These are phyloP conservation scores for Phytoseiulus persimilis DNA, from an alignment of 2,888 invertebrate species.

Conservation along the genomic window DNA sequence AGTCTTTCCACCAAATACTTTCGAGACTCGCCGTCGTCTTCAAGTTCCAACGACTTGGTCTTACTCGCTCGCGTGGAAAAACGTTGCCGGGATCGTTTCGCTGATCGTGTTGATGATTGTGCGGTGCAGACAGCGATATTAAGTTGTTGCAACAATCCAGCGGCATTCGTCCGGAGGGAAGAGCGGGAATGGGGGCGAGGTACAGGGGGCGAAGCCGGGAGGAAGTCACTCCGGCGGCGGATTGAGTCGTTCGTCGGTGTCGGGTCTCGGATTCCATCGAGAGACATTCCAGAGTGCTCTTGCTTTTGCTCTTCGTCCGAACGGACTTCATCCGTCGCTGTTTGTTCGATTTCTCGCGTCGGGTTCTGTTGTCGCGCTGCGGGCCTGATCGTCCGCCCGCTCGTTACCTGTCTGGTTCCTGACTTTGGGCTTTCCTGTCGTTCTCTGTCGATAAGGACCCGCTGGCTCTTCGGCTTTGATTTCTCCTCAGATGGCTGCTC, in stretches of 20 bases:
- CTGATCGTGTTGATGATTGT: not conserved
- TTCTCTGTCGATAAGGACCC: not conserved
- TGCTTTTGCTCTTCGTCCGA: not conserved
- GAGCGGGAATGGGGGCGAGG: not conserved
- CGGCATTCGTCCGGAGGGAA: not conserved
- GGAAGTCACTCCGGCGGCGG: too few species aligned
- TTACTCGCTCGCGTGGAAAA: not conserved
- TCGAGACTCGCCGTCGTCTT: not conserved
- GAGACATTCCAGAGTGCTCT: not conserved
- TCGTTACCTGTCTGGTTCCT: not conserved
- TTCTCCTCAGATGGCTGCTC: not conserved
- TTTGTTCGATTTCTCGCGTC: not conserved
- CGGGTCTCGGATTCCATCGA: not conserved
- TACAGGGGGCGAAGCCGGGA: too few species aligned
- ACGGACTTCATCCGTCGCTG: not conserved
- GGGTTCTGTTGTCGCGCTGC: not conserved
- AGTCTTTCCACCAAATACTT: not conserved
- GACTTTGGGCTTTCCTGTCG: not conserved
- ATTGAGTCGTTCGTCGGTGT: too few species aligned
- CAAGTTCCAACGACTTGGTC: not conserved
- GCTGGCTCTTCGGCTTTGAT: not conserved
- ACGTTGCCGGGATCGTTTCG: not conserved
- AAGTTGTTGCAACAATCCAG: not conserved
- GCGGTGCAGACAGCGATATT: not conserved
- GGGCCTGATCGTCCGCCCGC: too few species aligned